Evolutionary conservation across 2,888 invertebrate genomes (phyloP).

Genomic region (Rhagophthalmus giganteus): DNA sequence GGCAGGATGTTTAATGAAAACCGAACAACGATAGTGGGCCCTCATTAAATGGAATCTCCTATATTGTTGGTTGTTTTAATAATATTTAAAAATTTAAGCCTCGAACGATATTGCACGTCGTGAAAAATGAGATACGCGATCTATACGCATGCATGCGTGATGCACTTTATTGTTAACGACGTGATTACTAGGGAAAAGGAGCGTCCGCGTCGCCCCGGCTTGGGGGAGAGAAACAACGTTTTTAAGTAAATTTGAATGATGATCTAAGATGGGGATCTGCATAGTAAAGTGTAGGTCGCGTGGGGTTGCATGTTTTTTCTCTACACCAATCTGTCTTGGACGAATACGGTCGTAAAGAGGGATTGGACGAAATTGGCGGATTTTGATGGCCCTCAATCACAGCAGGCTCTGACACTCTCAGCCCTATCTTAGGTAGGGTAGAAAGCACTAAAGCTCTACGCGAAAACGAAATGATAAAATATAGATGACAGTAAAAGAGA

Average conservation of each 20-base stretch:
- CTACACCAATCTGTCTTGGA: constrained; percentile 43
- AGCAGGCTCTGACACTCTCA: constrained; percentile 39
- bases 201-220: too few relatives aligned
- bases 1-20: constrained; percentile 48
- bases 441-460: constrained; percentile 23
- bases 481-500: constrained; percentile 15
- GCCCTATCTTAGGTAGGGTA: constrained; percentile 23
- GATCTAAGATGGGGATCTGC: constrained; percentile 13
- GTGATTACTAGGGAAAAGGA: too few relatives aligned
- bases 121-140: constrained; percentile 26
- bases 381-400: constrained; percentile 52
- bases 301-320: constrained; percentile 26
- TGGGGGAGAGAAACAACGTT: constrained; percentile 5
- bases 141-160: constrained; percentile 5
- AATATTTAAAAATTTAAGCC: constrained; percentile 5
- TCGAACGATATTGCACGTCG: constrained; percentile 22
- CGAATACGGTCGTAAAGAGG: constrained; percentile 44
- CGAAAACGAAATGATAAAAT: constrained; percentile 26
- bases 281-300: constrained; percentile 21
- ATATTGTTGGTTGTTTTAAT: too few relatives aligned
- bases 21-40: constrained; percentile 27
- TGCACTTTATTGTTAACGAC: background rate
- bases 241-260: constrained; percentile 15
- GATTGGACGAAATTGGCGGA: constrained; percentile 48
- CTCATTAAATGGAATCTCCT: too few relatives aligned